Base-by-base conservation (phyloP, 2,797 vertebrate species). In the Melanotaenia nigrans region DNA sequence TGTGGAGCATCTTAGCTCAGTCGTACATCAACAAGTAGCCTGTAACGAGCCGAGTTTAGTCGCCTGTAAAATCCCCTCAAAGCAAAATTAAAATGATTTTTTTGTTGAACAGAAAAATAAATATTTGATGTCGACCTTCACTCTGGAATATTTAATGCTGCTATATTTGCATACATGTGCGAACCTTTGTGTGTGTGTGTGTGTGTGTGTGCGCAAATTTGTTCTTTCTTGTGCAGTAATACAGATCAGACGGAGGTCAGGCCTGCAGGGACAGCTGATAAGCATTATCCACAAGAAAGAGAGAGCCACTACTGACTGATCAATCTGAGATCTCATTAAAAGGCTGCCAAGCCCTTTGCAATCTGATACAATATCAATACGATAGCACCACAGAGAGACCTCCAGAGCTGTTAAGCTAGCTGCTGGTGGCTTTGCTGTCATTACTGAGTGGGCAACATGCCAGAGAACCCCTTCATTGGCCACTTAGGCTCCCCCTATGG, bases 311-410 rank as follows among this genome's bases (percentile, higher is more conserved):
- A 81, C 90, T 87, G 70, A 79, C 90, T 94, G 92, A 94, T 96
- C 95, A 95, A 97, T 94, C 87, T 86, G 66, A 83, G 76, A 81
- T 87, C 84, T 95, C 93, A 93, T 96, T 94, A 95, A 94, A 92
- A 90, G 89, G 83, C 90, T 92, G 90, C 91, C 89, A 90, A 88
- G 86, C 64, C 73, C 76, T 78, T 83, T 90, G 90, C 73, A 92
- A 95, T 91, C 87, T 73, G 78, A 95, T 91, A 91, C 83, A 84
- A 92, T 89, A 93, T 95, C 95, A 93, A 93, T 94, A 94, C 61
- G 60, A 13, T 70, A 92, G 84, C 90, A 89, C 87, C 92, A 87
- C 86, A 91, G 87, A 86, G 81, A 83, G 87, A 87, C 83, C 81
- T 82, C 73, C 69, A 73, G 72, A 83, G 87, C 90, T 87, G 85